Conservation (phyloP, 2,113 vertebrate species). For the Crocuta crocuta region DNA sequence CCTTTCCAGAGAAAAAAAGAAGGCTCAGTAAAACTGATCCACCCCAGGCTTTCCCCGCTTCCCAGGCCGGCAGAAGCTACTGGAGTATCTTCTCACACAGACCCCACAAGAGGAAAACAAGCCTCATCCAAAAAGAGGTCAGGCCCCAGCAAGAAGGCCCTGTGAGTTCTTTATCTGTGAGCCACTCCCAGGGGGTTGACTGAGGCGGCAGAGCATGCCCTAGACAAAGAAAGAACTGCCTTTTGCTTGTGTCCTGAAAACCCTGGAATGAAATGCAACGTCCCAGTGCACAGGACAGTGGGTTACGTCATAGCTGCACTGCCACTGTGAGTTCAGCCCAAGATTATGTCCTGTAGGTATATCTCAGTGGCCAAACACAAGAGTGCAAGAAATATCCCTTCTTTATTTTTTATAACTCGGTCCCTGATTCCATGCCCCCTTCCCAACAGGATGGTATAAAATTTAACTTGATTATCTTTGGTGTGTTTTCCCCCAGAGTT, state of each 20-base stretch:
- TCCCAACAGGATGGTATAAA: background rate
- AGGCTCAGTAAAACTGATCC: background rate
- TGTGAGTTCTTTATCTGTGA: background rate
- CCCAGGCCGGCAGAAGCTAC: background rate
- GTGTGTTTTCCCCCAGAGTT: background rate
- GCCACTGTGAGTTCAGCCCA: background rate
- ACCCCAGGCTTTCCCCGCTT: background rate
- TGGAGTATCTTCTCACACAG: background rate
- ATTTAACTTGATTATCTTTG: background rate
- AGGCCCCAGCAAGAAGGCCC: background rate
- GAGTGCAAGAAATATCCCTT: background rate
- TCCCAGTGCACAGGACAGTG: background rate
- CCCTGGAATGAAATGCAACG: background rate
- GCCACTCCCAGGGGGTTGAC: background rate
- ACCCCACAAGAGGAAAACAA: background rate
- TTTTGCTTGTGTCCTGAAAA: background rate
- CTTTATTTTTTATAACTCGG: background rate
- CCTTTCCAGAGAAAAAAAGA: background rate
- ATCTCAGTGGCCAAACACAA: background rate
- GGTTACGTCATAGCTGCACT: background rate
- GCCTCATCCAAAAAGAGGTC: background rate
- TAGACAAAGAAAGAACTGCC: background rate
- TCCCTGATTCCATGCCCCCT: background rate
- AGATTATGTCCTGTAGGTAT: background rate
- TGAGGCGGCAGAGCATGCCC: background rate